Evolutionary conservation across 2,797 vertebrate species (phyloP).

Genomic region (Acanthis flammea): DNA sequence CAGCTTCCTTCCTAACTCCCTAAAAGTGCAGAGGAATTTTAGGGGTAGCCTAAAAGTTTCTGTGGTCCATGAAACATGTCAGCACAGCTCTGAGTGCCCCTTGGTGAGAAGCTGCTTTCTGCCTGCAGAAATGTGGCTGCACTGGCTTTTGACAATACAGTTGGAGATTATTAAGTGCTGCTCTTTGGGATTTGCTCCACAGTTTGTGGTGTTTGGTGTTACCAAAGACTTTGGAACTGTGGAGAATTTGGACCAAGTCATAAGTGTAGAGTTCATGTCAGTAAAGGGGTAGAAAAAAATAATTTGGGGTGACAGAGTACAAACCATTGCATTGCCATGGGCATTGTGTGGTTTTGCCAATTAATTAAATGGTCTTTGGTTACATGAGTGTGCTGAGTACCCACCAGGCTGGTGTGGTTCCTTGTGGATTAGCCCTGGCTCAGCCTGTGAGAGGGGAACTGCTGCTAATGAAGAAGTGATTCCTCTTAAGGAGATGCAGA

Average conservation of each 20-base stretch:
- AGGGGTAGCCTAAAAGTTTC: not conserved
- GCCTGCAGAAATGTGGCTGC: not conserved
- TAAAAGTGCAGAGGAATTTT: not conserved
- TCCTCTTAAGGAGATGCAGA: constrained; percentile 27
- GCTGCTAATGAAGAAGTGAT: not conserved
- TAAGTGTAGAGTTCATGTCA: not conserved
- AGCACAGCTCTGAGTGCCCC: not conserved
- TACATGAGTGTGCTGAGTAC: not conserved
- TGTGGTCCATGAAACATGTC: not conserved
- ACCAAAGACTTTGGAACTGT: not conserved
- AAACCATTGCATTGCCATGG: not conserved
- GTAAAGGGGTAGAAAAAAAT: not conserved
- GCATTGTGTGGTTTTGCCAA: not conserved
- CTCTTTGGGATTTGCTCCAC: not conserved
- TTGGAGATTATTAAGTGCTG: not conserved
- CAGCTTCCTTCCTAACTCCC: not conserved
- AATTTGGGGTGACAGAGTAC: not conserved
- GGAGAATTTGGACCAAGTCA: not conserved
- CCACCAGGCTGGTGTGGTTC: not conserved
- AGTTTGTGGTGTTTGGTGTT: not conserved
- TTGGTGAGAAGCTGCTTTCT: not conserved
- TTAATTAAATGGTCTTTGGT: not conserved
- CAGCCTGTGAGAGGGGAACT: not conserved
- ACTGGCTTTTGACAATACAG: not conserved
- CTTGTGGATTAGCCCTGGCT: not conserved